These are phyloP conservation scores for Ptychoptera contaminata DNA, from an alignment of 2,888 invertebrate genomes.

Conservation along the genomic window DNA sequence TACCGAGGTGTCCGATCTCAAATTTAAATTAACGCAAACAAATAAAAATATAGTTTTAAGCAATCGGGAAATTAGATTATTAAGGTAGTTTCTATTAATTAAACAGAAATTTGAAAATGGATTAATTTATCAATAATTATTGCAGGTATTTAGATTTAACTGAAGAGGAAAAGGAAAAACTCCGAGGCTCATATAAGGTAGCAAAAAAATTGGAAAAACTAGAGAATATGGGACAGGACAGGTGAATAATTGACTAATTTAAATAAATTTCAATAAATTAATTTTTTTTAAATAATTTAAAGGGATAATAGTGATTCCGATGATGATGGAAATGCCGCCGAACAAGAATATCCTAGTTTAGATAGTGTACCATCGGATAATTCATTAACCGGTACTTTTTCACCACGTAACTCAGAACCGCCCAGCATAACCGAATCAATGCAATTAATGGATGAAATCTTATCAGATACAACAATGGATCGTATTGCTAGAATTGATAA, in stretches of 20 bases:
- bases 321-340: slow-evolving; percentile 50
- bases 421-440: slow-evolving; percentile 76
- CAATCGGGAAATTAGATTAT: slow-evolving; percentile 76
- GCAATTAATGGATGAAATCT: slow-evolving; percentile 75
- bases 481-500: slow-evolving; percentile 73
- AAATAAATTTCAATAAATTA: no score
- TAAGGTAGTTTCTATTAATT: slow-evolving; percentile 38
- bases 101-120: not conserved
- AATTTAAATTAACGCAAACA: slow-evolving; percentile 62
- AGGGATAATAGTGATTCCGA: slow-evolving; percentile 61
- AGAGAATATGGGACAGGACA: slow-evolving; percentile 61
- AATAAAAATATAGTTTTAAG: slow-evolving; percentile 78
- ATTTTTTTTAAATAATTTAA: slow-evolving; percentile 5
- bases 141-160: slow-evolving; percentile 72
- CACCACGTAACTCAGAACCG: slow-evolving; percentile 61
- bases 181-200: slow-evolving; percentile 82
- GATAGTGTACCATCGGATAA: slow-evolving; percentile 67
- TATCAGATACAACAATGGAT: slow-evolving; percentile 70
- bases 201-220: slow-evolving; percentile 83
- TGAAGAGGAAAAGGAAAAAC: slow-evolving; percentile 81
- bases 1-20: slow-evolving; percentile 76
- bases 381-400: slow-evolving; percentile 43
- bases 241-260: slow-evolving; percentile 20
- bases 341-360: slow-evolving; percentile 63
- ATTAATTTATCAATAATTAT: slow-evolving; percentile 8